Conservation (phyloP, 1,140 invertebrate species). For the Solen grandis region DNA sequence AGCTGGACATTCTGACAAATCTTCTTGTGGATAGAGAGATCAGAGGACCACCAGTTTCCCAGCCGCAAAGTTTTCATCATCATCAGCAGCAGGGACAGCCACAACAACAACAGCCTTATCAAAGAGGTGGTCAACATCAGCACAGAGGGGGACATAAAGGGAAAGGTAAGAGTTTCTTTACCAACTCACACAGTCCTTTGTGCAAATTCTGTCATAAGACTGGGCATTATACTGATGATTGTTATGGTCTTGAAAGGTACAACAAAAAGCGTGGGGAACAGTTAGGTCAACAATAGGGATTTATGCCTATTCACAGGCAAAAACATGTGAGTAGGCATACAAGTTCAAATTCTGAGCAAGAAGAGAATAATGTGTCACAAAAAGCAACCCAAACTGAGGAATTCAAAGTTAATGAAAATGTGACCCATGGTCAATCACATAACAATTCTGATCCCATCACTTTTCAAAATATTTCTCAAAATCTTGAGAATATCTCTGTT, state of each 20-base stretch:
- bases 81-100: neutral
- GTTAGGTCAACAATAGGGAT: slow-evolving; percentile 36
- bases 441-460: neutral
- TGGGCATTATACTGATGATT: slow-evolving; percentile 24
- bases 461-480: neutral
- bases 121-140: too few species aligned
- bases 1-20: too few species aligned
- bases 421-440: neutral
- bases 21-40: too few species aligned
- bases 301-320: slow-evolving; percentile 48
- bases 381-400: neutral
- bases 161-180: slow-evolving; percentile 46
- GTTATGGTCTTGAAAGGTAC: neutral
- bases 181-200: too few species aligned
- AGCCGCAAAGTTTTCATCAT: neutral
- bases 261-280: neutral
- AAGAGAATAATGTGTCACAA: neutral
- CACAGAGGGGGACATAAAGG: too few species aligned
- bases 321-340: slow-evolving; percentile 43
- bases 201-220: too few species aligned
- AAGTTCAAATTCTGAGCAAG: neutral
- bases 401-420: neutral
- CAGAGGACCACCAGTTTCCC: too few species aligned
- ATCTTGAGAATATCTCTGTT: neutral
- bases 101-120: neutral